A percentile compares a stretch with the other conserved stretches of the same genome.
These are phyloP conservation scores for Pocillopora damicornis DNA, from an alignment of 64 coral and sea anemone genomes.

Conservation along the genomic window DNA sequence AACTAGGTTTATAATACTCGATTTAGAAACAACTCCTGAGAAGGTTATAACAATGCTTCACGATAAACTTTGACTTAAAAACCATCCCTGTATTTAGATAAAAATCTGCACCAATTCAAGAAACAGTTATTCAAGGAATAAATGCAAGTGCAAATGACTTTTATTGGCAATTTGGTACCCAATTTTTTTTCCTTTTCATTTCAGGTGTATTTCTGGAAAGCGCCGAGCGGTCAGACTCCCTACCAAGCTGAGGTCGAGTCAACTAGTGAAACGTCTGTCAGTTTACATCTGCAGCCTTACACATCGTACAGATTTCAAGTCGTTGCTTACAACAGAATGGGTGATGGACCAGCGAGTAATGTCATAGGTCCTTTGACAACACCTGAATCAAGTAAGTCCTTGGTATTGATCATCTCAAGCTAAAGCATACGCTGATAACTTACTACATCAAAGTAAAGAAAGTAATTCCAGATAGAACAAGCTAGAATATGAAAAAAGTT, in stretches of 20 bases:
- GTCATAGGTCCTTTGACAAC: conserved; percentile 78
- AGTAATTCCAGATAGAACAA: background rate
- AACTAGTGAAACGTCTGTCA: conserved; percentile 39
- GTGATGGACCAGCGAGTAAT: conserved; percentile 77
- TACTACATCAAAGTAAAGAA: background rate
- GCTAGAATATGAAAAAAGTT: no score
- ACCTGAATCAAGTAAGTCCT: conserved; percentile 76
- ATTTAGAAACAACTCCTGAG: no score
- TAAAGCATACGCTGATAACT: background rate
- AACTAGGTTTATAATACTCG: no score
- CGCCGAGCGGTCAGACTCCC: conserved; percentile 37
- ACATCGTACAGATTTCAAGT: conserved; percentile 87
- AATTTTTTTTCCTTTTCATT: background rate
- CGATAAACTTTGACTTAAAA: no score
- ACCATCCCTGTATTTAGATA: no score
- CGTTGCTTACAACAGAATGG: conserved; percentile 85
- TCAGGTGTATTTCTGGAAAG: conserved; percentile 86
- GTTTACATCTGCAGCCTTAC: conserved; percentile 57
- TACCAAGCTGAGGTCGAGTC: conserved; percentile 16
- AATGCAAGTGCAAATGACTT: no score
- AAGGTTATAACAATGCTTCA: no score
- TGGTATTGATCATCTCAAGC: background rate
- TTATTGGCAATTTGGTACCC: no score
- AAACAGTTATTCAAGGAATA: no score
- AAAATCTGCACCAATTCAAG: no score